Conservation (phyloP, 2,888 invertebrate species). For the Phasia obesa region DNA sequence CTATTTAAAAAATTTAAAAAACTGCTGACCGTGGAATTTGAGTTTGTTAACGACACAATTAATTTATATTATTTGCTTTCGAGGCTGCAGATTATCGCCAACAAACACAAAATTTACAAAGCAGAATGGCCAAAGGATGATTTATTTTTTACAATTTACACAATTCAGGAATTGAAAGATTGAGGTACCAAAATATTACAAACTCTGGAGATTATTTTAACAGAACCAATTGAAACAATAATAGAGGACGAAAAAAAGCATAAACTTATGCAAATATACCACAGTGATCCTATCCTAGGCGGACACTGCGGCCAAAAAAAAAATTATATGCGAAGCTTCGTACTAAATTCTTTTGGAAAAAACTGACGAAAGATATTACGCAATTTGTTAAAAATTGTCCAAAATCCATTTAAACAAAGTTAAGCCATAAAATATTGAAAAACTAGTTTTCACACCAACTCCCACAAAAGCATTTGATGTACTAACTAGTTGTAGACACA, state of each 20-base stretch:
- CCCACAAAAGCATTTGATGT: too few species aligned
- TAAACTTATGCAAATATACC: conserved; percentile 13
- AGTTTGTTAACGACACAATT: background rate
- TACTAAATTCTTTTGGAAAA: too few species aligned
- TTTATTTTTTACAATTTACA: background rate
- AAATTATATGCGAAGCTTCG: too few species aligned
- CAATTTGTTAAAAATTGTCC: too few species aligned
- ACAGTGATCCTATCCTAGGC: background rate
- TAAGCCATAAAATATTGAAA: too few species aligned
- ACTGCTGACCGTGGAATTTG: too few species aligned
- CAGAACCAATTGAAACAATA: background rate
- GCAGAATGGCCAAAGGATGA: background rate
- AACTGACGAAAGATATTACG: too few species aligned
- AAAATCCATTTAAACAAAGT: too few species aligned
- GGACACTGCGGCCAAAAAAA: too few species aligned
- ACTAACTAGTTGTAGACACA: too few species aligned
- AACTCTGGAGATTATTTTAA: background rate
- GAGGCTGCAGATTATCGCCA: background rate
- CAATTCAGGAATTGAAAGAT: conserved; percentile 1
- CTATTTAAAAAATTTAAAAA: conserved; percentile 3
- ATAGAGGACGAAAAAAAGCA: background rate
- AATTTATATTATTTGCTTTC: background rate
- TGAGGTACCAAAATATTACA: background rate
- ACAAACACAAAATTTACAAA: background rate
- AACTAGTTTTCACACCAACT: too few species aligned